phyloP scores from a whole-genome alignment of 2,797 vertebrate species.

The Onychomys leucogaster region DNA sequence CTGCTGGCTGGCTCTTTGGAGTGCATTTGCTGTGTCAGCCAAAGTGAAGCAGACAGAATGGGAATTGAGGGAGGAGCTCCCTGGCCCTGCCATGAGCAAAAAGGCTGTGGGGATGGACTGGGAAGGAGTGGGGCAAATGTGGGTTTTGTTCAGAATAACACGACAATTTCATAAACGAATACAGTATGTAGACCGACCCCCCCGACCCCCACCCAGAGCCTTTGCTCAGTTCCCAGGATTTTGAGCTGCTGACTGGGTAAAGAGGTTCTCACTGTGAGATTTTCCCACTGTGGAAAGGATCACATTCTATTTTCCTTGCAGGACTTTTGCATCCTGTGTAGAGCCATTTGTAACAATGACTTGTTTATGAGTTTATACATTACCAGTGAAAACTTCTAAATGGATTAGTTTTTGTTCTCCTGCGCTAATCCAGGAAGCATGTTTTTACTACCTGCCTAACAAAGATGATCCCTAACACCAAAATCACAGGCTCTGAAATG shows the following conservation, averaged over 20 bases:
- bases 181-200: neutral
- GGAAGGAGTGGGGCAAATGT: neutral
- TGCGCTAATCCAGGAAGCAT: slow-evolving; percentile 3
- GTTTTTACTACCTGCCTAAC: slow-evolving; percentile 20
- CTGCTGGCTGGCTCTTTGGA: neutral
- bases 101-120: neutral
- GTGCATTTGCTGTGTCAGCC: slow-evolving; percentile 51
- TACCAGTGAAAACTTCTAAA: neutral
- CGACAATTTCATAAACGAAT: slow-evolving; percentile 35
- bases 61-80: neutral
- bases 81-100: neutral
- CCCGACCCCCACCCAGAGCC: too few species aligned
- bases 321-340: neutral
- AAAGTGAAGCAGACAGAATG: slow-evolving; percentile 26
- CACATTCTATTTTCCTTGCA: slow-evolving; percentile 24
- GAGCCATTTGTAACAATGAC: neutral
- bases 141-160: neutral
- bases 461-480: slow-evolving; percentile 25
- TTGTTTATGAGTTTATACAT: slow-evolving; percentile 52
- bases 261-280: neutral
- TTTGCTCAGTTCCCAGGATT: neutral
- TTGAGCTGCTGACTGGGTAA: slow-evolving; percentile 17
- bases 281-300: slow-evolving; percentile 44
- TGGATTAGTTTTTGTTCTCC: neutral
- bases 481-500: neutral